Base-by-base conservation (phyloP, 2,113 vertebrate genomes). In the Illadopsis cleaveri region DNA sequence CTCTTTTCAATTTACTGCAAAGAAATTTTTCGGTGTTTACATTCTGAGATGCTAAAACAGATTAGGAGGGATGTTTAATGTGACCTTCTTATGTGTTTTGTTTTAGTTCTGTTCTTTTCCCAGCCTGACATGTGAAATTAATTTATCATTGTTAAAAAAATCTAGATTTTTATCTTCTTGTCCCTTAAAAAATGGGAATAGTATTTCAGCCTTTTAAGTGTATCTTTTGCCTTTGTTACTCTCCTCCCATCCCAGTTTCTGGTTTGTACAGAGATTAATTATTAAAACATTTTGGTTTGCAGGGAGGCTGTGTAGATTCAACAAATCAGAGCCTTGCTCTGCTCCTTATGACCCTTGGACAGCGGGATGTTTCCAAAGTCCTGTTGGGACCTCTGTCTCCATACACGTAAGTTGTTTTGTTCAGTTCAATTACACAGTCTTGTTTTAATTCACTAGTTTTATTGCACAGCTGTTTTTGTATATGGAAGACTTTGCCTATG, bases 261-360 rank as follows among this genome's bases (percentile, higher is more conserved):
- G 73, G 61, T 94, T 97, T 97, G 93, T 93, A 80, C 65, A 94
- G 82, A 70, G 91, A 93, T 97, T 97, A 97, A 97, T 96, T 89
- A 97, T 97, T 95, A 90, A 96, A 97, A 85, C 88, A 58, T 96
- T 97, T 97, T 81, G 96, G 40, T 98, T 97, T 97, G 61, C 97
- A 99, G 99, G 99, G 99, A 70, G 99, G 99, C 95, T 99, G 98
- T 84, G 99, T 99, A 91, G 99, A 99, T 97, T 99, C 99, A 2
- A 97, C 98, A 97, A 99, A 99, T 98, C 99, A 99, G 97, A 99
- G 99, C 96, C 97, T 99, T 94, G 98, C 98, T 45, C 86, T 99
- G 37, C 98, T 99, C 68, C 98, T 99, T 92, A 99, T 99, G 99
- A 99, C 99, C 89, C 98, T 99, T 96, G 99, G 99, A 93, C 99